Evolutionary conservation across 2,797 vertebrate species (phyloP), one percentile per base, ranked within the genome.

Genomic region (Notamacropus eugenii): DNA sequence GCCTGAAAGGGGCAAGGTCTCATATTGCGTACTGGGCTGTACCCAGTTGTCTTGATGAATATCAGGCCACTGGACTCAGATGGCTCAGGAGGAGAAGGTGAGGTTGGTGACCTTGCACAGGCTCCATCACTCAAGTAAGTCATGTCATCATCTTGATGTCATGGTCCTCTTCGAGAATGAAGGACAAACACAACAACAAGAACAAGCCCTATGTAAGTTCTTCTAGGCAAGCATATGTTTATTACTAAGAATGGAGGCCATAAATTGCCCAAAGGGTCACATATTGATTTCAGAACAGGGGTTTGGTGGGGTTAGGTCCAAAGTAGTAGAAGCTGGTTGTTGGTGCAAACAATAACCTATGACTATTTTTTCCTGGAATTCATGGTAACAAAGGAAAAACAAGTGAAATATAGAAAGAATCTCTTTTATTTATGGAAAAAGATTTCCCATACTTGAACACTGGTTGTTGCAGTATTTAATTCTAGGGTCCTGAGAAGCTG

Each of bases 401-500:
- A 90, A 95, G n/a, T 90, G 34, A n/a, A 93, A 96, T 93, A 57
- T 62, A 91, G 52, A 55, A 95, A 31, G 29, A 54, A 59, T 59
- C 58, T 29, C 58, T 92, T 93, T 94, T 92, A 93, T 94, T 96
- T 93, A 93, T 6, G 91, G 34, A 94, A 90, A 93, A 92, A 91
- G 52, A 52, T 52, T 52, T 52, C 52, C 52, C 52, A 52, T 52
- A 93, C 46, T 55, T 90, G 92, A 95, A 92, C 54, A 55, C 62
- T 90, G 55, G 56, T 91, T 96, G 93, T 90, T 31, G 90, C 12
- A 93, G 94, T 82, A 40, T 55, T 95, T 92, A 92, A 52, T 93
- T 55, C n/a, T 22, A 67, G 6, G 52, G 11, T 55, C 67, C 59
- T 90, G 91, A 55, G 92, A 91, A 67, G 52, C 52, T 56, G 57